These are phyloP conservation scores for Leptodactylus fallax DNA, from an alignment of 2,797 vertebrate species.

Conservation along the genomic window DNA sequence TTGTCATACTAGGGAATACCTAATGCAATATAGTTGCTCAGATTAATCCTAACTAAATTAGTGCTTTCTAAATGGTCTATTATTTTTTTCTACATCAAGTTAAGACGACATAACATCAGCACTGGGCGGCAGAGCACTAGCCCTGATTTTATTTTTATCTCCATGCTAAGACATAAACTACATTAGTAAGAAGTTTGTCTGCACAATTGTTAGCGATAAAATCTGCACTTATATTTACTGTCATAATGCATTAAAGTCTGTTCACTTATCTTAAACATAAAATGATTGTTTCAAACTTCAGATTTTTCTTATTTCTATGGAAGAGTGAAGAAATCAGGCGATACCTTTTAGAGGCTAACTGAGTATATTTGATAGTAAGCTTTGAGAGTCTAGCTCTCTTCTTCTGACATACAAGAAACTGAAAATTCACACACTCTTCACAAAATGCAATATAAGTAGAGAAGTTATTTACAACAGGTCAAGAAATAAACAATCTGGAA, in stretches of 20 bases:
- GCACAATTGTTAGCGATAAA: not conserved
- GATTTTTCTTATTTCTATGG: too few species aligned
- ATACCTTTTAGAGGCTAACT: too few species aligned
- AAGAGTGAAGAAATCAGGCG: too few species aligned
- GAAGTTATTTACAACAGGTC: too few species aligned
- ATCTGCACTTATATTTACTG: not conserved
- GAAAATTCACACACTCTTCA: too few species aligned
- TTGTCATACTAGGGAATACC: not conserved
- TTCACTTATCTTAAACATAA: not conserved
- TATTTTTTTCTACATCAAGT: slow-evolving; percentile 7
- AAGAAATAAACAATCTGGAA: too few species aligned
- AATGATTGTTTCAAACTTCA: too few species aligned
- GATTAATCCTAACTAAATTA: not conserved
- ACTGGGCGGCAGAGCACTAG: not conserved
- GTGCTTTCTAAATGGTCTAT: not conserved
- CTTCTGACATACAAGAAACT: too few species aligned
- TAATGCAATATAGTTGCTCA: slow-evolving; percentile 10
- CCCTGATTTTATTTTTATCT: slow-evolving; percentile 17
- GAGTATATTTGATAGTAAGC: too few species aligned
- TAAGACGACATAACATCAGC: slow-evolving; percentile 27
- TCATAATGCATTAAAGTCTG: not conserved
- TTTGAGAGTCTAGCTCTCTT: too few species aligned
- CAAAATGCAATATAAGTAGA: too few species aligned
- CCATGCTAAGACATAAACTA: not conserved
- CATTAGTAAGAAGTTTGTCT: not conserved